Evolutionary conservation across 2,797 vertebrate genomes (phyloP).

Genomic region (Toxotes lorentzi): DNA sequence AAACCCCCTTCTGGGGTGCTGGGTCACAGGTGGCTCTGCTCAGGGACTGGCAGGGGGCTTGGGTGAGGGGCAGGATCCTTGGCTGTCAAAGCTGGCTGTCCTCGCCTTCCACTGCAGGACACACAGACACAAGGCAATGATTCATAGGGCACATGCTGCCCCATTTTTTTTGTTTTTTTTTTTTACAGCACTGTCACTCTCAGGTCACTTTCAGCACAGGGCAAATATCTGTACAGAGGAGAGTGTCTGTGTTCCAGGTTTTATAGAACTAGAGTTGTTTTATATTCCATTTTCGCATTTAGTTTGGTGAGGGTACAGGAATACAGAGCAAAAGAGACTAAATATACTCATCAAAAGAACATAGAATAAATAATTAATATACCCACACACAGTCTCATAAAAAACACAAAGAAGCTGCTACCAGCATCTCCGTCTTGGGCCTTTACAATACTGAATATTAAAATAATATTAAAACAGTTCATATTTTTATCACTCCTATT

Average conservation of each 20-base stretch:
- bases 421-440: not conserved
- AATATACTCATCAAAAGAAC: not conserved
- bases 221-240: not conserved
- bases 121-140: slow-evolving; percentile 57
- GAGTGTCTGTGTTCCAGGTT: not conserved
- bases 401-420: not conserved
- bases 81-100: slow-evolving; percentile 97
- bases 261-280: not conserved
- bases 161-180: not conserved
- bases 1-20: slow-evolving; percentile 69
- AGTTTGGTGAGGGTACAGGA: too few relatives aligned
- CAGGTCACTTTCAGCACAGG: not conserved
- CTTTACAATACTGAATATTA: not conserved
- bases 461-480: too few relatives aligned
- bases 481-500: too few relatives aligned
- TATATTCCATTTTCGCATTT: not conserved
- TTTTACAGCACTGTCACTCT: not conserved
- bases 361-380: not conserved
- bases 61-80: slow-evolving; percentile 96
- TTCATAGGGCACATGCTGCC: slow-evolving; percentile 48
- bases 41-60: slow-evolving; percentile 93
- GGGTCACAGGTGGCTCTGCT: slow-evolving; percentile 84
- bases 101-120: slow-evolving; percentile 94
- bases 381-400: not conserved
- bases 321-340: not conserved